Base-by-base conservation (phyloP, 2,797 vertebrate species). In the Rhinella marina region DNA sequence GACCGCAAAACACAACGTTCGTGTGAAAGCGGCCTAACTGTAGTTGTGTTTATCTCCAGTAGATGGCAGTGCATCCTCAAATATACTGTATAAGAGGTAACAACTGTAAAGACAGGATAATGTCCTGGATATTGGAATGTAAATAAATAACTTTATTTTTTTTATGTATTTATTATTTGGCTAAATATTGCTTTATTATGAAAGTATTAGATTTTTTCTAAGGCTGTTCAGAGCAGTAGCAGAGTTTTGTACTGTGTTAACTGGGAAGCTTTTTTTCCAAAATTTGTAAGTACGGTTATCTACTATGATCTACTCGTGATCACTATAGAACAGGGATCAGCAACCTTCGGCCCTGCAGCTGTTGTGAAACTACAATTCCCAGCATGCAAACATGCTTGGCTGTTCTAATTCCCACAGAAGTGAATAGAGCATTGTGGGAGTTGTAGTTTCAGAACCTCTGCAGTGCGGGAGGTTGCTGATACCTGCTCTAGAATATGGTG, bases 61-160 rank as follows among this genome's bases (percentile, higher is more conserved):
- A 83, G 81, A 23, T 54, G 81, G 66, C 81, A 14, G 25, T 72
- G 50, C 13, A 54, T 8, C 81, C 81, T 56, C 17, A 72, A 66
- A 72, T 72, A 72, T 72, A 72, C 41, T 41, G 41, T 13, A 68
- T 27, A 7, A 68, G 6, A 27, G 1, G 0, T 27, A 16, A 14
- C 12, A 3, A 3, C 11, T 27, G 27, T 29, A 27, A 68, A 27
- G 25, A 14, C 17, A 7, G 14, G 68, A 32, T 29, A 19, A 19
- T 1, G 0, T 2, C 16, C 27, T 32, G 19, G 64, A 29, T 14
- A 27, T 29, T 14, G n/a, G 25, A 32, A 70, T 6, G 14, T 70
- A 70, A 70, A 68, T 32, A 12, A 6, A 29, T 70, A 16, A 27
- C 29, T 27, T n/a, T 68, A 17, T 32, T 70, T 7, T 17, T 70